Evolutionary conservation across 1,140 invertebrate genomes (phyloP).

Genomic region (Magallana gigas): DNA sequence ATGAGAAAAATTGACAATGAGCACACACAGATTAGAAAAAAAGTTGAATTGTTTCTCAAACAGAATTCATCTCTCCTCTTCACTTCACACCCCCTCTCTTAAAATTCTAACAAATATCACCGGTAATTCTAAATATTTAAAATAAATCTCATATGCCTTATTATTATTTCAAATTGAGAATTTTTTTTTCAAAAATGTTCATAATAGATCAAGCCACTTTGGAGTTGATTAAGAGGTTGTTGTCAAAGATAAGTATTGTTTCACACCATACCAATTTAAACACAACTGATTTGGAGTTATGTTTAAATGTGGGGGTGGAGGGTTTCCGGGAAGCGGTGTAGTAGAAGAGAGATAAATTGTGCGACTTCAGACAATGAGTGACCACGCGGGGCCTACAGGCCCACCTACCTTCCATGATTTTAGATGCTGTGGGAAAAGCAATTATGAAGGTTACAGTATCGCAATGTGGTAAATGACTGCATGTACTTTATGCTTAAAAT

Average conservation of each 20-base stretch:
- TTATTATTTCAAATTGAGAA: too few relatives aligned
- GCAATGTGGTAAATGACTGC: neutral
- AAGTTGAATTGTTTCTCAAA: neutral
- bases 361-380: neutral
- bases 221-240: too few relatives aligned
- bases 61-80: constrained; percentile 5
- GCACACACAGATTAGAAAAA: constrained; percentile 26
- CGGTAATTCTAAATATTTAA: neutral
- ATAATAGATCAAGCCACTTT: too few relatives aligned
- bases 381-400: neutral
- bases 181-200: too few relatives aligned
- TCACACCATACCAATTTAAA: too few relatives aligned
- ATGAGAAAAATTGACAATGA: constrained; percentile 17
- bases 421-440: constrained; percentile 29
- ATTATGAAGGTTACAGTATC: neutral
- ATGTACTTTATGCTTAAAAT: neutral
- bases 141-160: neutral
- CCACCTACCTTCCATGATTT: constrained; percentile 32
- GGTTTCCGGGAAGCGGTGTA: neutral
- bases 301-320: too few relatives aligned
- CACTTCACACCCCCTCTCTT: neutral
- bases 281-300: too few relatives aligned
- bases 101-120: neutral
- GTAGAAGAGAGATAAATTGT: neutral
- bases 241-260: too few relatives aligned